These are phyloP conservation scores for Chouioia cunea DNA, from an alignment of 2,888 invertebrate genomes.

Conservation along the genomic window DNA sequence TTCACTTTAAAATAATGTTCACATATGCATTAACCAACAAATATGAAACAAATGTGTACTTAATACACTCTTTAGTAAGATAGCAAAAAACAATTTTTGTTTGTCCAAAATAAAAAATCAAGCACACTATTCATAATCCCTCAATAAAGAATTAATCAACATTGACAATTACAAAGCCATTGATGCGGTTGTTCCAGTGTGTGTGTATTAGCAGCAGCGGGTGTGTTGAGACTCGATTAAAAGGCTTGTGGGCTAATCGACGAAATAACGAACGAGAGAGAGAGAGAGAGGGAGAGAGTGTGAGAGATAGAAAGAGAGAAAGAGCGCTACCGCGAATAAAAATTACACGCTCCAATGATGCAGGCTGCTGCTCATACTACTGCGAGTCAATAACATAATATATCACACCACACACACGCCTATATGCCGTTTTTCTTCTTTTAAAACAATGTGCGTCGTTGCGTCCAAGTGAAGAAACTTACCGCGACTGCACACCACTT, in stretches of 20 bases:
- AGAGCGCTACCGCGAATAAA: constrained; percentile 14
- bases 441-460: neutral
- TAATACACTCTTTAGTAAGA: no score
- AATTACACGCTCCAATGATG: constrained; percentile 10
- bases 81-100: no score
- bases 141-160: neutral
- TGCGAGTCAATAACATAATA: constrained; percentile 23
- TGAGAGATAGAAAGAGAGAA: constrained; percentile 13
- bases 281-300: constrained; percentile 10
- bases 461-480: no score
- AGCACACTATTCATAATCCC: neutral
- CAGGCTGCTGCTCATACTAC: constrained; percentile 8
- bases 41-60: no score
- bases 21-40: no score
- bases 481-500: neutral
- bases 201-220: no score
- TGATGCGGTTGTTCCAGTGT: constrained; percentile 3
- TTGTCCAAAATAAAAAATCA: no score
- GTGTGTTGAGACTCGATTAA: constrained; percentile 23
- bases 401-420: constrained; percentile 1
- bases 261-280: neutral
- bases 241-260: constrained; percentile 8
- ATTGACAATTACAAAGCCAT: constrained; percentile 30
- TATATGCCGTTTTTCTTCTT: neutral
- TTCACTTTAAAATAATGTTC: no score